Conservation (phyloP, 2,888 invertebrate genomes). For the Tortricodes alternella region DNA sequence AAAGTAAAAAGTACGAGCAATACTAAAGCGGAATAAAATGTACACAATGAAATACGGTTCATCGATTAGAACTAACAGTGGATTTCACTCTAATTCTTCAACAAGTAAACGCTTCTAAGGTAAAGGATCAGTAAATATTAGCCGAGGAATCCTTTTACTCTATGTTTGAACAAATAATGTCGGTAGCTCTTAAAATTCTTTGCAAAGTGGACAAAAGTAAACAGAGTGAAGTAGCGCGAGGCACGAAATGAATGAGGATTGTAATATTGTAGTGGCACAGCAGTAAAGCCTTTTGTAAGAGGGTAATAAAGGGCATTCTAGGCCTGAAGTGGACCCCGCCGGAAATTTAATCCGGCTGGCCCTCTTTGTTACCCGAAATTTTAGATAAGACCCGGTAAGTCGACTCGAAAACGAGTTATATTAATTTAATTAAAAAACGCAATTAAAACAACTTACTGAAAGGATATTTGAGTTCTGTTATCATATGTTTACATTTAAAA, state of each 20-base stretch:
- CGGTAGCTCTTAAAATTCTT: conserved; percentile 40
- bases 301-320: conserved; percentile 76
- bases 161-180: conserved; percentile 36
- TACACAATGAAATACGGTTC: conserved; percentile 13
- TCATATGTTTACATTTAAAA: not conserved
- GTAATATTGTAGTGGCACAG: conserved; percentile 70
- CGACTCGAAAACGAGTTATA: conserved; percentile 61
- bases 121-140: conserved; percentile 30
- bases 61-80: conserved; percentile 23
- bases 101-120: conserved; percentile 11
- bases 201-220: conserved; percentile 51
- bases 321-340: conserved; percentile 72
- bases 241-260: conserved; percentile 58
- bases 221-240: conserved; percentile 39
- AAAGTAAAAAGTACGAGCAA: not conserved
- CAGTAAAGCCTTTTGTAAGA: conserved; percentile 66
- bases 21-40: not conserved
- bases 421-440: conserved; percentile 65
- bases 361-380: conserved; percentile 72
- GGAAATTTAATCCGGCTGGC: conserved; percentile 78
- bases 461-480: conserved; percentile 15
- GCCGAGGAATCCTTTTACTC: conserved; percentile 27
- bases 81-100: conserved; percentile 24
- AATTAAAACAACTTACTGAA: conserved; percentile 51
- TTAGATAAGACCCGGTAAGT: conserved; percentile 71